These are phyloP conservation scores for Rhingia campestris DNA, from an alignment of 2,888 invertebrate species.

Conservation along the genomic window DNA sequence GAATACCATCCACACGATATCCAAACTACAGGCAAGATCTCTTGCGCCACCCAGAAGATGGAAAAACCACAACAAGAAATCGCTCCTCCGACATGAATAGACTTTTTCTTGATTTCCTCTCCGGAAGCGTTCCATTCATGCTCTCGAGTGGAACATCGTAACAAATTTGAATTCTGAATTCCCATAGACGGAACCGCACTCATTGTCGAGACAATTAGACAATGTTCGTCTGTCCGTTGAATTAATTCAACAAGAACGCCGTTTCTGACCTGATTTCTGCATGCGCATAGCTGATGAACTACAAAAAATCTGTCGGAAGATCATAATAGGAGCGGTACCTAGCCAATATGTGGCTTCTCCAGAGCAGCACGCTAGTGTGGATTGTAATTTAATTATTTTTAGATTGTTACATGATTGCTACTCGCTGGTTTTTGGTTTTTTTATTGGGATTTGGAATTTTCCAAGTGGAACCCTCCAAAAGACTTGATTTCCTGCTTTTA, in stretches of 20 bases:
- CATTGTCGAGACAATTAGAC: conserved; percentile 39
- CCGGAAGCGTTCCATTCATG: conserved; percentile 34
- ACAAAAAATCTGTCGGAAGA: conserved; percentile 15
- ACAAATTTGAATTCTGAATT: conserved; percentile 59
- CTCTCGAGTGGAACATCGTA: conserved; percentile 19
- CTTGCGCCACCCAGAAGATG: conserved; percentile 42
- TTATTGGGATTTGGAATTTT: background rate
- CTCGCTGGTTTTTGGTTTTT: background rate
- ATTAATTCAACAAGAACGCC: conserved; percentile 26
- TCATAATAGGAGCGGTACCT: background rate
- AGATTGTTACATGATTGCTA: background rate
- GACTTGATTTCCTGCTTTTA: conserved; percentile 27
- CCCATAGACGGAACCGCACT: conserved; percentile 46
- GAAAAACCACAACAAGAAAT: conserved; percentile 16
- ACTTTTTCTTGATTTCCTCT: conserved; percentile 28
- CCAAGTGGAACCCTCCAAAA: conserved; percentile 43
- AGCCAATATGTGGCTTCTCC: background rate
- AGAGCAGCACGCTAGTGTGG: conserved; percentile 12
- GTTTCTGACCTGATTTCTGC: conserved; percentile 50
- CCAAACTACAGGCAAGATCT: conserved; percentile 21
- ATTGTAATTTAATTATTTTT: conserved; percentile 34
- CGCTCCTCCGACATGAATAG: background rate
- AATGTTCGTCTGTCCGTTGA: conserved; percentile 39
- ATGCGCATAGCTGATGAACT: conserved; percentile 26
- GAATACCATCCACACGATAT: conserved; percentile 51